A percentile compares a stretch with the other conserved stretches of the same genome.
phyloP scores from a whole-genome alignment of 2,888 invertebrate species.

The Cheilosia soror region DNA sequence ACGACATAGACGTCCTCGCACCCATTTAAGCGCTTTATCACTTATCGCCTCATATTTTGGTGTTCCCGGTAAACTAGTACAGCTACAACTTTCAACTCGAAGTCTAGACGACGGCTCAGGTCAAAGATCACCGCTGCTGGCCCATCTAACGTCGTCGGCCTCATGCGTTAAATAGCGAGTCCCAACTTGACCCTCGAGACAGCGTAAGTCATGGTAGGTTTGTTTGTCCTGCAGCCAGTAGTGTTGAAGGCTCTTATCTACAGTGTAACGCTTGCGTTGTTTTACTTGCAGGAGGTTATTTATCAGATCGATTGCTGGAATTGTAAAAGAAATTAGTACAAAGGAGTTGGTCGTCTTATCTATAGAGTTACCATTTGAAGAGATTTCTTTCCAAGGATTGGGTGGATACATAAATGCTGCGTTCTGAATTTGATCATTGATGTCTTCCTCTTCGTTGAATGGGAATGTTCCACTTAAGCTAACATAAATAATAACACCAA shows the following conservation, averaged over 20 bases:
- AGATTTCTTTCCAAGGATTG: constrained; percentile 98
- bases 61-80: constrained; percentile 80
- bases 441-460: constrained; percentile 99
- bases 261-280: constrained; percentile 96
- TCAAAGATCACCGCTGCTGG: constrained; percentile 83
- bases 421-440: constrained; percentile 99
- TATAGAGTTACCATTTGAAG: constrained; percentile 88
- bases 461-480: constrained; percentile 99
- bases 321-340: background rate
- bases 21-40: constrained; percentile 83
- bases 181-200: constrained; percentile 91
- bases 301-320: constrained; percentile 96
- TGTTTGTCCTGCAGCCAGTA: constrained; percentile 98
- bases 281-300: constrained; percentile 98
- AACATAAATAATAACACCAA: constrained; percentile 99
- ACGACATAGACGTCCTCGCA: constrained; percentile 83
- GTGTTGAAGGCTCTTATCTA: constrained; percentile 97
- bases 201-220: constrained; percentile 97
- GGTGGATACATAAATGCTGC: constrained; percentile 99
- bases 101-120: constrained; percentile 79
- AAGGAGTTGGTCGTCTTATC: background rate
- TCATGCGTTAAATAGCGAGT: constrained; percentile 95
- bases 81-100: constrained; percentile 77
- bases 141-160: constrained; percentile 97
- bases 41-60: constrained; percentile 83